Base-by-base conservation (phyloP, 2,888 invertebrate genomes). In the Chloroclystis v-ata region DNA sequence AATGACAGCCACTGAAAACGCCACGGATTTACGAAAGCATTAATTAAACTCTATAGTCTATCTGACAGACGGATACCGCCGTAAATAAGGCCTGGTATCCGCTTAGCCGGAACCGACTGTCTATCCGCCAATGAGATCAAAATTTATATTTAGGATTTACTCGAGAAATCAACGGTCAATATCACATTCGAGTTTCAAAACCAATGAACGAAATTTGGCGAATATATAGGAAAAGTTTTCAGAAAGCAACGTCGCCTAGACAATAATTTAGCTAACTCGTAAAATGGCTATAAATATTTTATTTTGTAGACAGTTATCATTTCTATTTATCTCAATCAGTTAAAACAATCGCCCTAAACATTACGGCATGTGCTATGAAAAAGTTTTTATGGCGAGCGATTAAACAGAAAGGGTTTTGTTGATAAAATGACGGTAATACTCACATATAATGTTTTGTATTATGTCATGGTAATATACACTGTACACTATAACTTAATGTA, bases 301-400 rank as follows among this genome's bases (percentile, higher is more conserved):
- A 35, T 37, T n/a, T 26, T 20, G 35, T 35, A 38, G 16, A 10
- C 24, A 25, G 13, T 38, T 20, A 24, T 29, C 1, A 35, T 38
- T 49, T 29, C 25, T 49, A 30, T 49, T 42, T 46, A 49, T 49
- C 45, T 38, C 45, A 49, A 49, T 49, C 49, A 46, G 45, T 49
- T 49, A 49, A 49, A 49, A 49, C 45, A 49, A 28, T 13, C 38
- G 38, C 11, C 38, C 38, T 42, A 41, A 49, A 45, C 49, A 43
- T 46, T 42, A 49, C 41, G 35, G 26, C 42, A 33, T 45, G 26
- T 39, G 37, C 37, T 25, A 38, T 52, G 57, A 58, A 56, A 65
- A 74, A 75, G 68, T 73, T 76, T 75, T 72, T 72, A 75, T 72
- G 65, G 65, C 65, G 47, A 62, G 66, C 71, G 67, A 73, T 75